A percentile compares a stretch with the other conserved stretches of the same genome.
Conservation (phyloP, 2,888 invertebrate genomes). For the Theretra japonica region DNA sequence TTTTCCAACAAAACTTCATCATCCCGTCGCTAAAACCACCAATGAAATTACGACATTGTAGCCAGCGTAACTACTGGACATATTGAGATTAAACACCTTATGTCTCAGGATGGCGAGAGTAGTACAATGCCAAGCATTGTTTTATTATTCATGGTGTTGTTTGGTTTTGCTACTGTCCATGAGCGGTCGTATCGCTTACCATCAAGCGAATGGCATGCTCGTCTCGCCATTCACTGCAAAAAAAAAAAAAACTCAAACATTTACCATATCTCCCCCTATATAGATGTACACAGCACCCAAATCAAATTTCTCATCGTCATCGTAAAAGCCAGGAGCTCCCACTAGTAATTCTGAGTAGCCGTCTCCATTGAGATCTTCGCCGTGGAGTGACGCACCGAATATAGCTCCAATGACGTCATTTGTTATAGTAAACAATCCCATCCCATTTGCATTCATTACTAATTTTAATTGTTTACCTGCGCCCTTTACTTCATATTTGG, state of each 20-base stretch:
- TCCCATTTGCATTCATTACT: slow-evolving; percentile 10
- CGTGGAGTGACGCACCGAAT: slow-evolving; percentile 82
- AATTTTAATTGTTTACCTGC: background rate
- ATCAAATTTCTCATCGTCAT: slow-evolving; percentile 60
- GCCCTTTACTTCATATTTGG: background rate
- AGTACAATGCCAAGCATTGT: too few species aligned
- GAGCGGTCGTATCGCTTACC: background rate
- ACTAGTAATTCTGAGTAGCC: slow-evolving; percentile 84
- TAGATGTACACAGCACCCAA: slow-evolving; percentile 84
- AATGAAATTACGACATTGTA: too few species aligned
- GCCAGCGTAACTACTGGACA: too few species aligned
- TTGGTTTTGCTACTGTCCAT: too few species aligned
- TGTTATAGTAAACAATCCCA: slow-evolving; percentile 29
- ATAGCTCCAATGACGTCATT: slow-evolving; percentile 74
- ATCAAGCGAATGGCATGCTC: too few species aligned
- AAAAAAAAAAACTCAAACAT: too few species aligned
- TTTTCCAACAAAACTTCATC: too few species aligned
- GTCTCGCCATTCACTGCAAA: too few species aligned
- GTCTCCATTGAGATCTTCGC: slow-evolving; percentile 79
- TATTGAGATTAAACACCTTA: too few species aligned
- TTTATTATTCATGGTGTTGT: too few species aligned
- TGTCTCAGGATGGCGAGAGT: too few species aligned
- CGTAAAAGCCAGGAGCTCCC: slow-evolving; percentile 81
- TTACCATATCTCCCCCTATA: slow-evolving; percentile 53
- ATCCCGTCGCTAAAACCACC: too few species aligned